Conservation (phyloP, 2,888 invertebrate species). For the Craniophora ligustri region DNA sequence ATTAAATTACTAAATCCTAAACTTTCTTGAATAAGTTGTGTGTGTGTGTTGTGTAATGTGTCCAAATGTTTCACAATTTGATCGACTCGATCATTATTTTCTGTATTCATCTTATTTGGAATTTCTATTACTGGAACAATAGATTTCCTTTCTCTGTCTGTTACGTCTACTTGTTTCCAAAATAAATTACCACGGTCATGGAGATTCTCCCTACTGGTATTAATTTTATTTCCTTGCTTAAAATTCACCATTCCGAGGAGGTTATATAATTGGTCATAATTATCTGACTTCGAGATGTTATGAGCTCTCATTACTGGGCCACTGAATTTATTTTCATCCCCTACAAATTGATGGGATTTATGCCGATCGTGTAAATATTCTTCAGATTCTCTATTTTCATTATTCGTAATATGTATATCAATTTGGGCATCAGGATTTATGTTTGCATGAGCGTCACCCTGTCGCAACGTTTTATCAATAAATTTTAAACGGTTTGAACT, state of each 20-base stretch:
- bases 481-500: not conserved
- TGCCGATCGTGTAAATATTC: not conserved
- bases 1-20: not conserved
- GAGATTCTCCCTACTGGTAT: not conserved
- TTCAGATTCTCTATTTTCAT: not conserved
- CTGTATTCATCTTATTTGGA: not conserved
- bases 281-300: not conserved
- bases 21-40: not conserved
- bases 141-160: not conserved
- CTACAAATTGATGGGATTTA: not conserved
- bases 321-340: not conserved
- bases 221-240: not conserved
- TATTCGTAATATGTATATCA: not conserved
- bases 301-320: not conserved
- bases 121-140: too few relatives aligned
- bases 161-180: not conserved
- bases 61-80: not conserved
- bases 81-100: not conserved
- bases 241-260: not conserved
- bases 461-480: not conserved
- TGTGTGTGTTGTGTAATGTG: not conserved
- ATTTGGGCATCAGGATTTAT: conserved; percentile 18
- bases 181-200: not conserved
- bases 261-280: not conserved
- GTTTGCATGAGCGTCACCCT: not conserved